Evolutionary conservation across 2,797 vertebrate species (phyloP).

Genomic region (Falco rusticolus): DNA sequence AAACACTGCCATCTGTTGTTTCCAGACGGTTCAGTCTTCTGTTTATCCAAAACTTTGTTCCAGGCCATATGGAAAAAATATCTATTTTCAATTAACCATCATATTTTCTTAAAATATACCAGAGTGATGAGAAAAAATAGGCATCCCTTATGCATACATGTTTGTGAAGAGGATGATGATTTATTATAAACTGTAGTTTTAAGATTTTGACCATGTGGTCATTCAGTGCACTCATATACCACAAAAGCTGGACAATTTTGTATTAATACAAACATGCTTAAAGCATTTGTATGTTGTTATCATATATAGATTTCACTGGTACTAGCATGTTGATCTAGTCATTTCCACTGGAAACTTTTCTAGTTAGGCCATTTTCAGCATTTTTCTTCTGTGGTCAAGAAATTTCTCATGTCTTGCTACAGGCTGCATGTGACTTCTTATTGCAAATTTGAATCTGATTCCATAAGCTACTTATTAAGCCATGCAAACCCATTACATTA

Average conservation of each 20-base stretch:
- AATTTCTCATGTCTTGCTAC: neutral
- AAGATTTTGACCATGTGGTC: conserved; percentile 17
- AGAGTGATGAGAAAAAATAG: conserved; percentile 19
- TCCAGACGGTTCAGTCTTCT: conserved; percentile 46
- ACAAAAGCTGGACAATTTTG: neutral
- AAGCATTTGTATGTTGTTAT: neutral
- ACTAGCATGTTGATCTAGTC: neutral
- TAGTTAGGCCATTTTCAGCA: neutral
- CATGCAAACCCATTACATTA: neutral
- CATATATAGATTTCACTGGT: neutral
- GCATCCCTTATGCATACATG: neutral
- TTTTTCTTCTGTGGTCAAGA: neutral
- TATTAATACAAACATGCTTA: neutral
- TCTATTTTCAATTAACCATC: conserved; percentile 59
- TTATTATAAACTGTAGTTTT: neutral
- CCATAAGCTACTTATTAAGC: neutral
- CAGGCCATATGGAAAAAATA: conserved; percentile 59
- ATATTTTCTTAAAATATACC: conserved; percentile 54
- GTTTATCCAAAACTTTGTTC: conserved; percentile 56
- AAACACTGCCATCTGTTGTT: conserved; percentile 72
- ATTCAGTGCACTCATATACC: neutral
- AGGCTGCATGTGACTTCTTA: neutral
- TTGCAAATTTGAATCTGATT: neutral
- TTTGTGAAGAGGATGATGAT: neutral
- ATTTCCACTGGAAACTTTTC: neutral